Conservation (phyloP, 2,888 invertebrate genomes). For the Zootermopsis nevadensis region DNA sequence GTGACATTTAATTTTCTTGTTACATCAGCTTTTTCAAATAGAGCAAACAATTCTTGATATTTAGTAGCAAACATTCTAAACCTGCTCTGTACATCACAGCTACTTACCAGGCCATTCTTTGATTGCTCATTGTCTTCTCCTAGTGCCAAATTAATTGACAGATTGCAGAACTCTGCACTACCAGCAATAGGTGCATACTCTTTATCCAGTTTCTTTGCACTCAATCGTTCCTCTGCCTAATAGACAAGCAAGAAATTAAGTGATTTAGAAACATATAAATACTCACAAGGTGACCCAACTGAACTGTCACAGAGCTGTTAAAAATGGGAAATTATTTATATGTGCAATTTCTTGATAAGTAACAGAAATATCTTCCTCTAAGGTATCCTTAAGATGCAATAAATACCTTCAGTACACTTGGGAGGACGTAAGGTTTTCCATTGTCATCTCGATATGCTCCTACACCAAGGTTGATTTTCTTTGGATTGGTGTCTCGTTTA, state of each 20-base stretch:
- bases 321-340: too few species aligned
- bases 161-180: constrained; percentile 82
- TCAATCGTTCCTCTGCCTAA: constrained; percentile 85
- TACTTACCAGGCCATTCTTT: constrained; percentile 78
- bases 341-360: too few species aligned
- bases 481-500: constrained; percentile 88
- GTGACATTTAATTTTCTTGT: too few species aligned
- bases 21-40: too few species aligned
- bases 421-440: constrained; percentile 95
- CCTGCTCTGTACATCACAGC: constrained; percentile 8
- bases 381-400: not conserved
- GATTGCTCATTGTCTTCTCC: constrained; percentile 80
- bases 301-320: too few species aligned
- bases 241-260: constrained; percentile 53
- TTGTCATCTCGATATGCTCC: constrained; percentile 98
- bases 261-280: not conserved
- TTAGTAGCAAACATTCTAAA: not conserved
- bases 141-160: constrained; percentile 88
- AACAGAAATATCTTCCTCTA: too few species aligned
- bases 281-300: too few species aligned
- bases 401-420: constrained; percentile 81
- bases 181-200: constrained; percentile 97
- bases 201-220: constrained; percentile 80
- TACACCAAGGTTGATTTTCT: constrained; percentile 96
- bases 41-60: too few species aligned